Evolutionary conservation across 2,888 invertebrate genomes (phyloP).

Genomic region (Entomobrya proxima): DNA sequence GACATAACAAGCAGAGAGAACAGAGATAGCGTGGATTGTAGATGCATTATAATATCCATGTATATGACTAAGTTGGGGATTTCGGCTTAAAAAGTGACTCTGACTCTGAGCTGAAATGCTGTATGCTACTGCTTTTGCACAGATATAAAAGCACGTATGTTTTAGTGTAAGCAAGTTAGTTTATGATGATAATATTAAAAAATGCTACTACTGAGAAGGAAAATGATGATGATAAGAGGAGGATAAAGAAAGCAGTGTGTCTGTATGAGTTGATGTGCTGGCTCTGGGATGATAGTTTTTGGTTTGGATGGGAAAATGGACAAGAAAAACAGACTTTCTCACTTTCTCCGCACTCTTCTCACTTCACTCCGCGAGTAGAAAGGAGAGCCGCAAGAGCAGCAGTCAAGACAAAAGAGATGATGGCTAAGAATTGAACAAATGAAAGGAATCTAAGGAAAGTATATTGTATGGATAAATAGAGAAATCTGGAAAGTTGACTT

Average conservation of each 20-base stretch:
- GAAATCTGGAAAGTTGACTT: too few relatives aligned
- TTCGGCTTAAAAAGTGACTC: conserved; percentile 59
- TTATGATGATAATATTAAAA: conserved; percentile 33
- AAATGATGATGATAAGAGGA: not conserved
- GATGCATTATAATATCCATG: not conserved
- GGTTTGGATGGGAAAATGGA: not conserved
- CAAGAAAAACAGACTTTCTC: conserved; percentile 61
- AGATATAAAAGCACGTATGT: not conserved
- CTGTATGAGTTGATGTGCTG: conserved; percentile 16
- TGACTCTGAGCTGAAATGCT: conserved; percentile 38
- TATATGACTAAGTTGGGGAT: conserved; percentile 6
- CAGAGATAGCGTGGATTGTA: not conserved
- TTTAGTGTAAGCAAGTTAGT: not conserved
- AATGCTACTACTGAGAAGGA: too few relatives aligned
- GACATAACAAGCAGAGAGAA: conserved; percentile 21
- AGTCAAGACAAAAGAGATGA: not conserved
- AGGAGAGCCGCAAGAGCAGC: not conserved
- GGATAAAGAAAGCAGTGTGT: too few relatives aligned
- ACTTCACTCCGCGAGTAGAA: conserved; percentile 38
- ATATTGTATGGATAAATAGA: too few relatives aligned
- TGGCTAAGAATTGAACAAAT: too few relatives aligned
- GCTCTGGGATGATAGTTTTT: not conserved
- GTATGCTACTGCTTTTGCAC: conserved; percentile 44
- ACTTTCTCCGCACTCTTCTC: conserved; percentile 61
- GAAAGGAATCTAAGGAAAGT: too few relatives aligned